Conservation (phyloP, 2,888 invertebrate genomes). For the Xanthorhoe designata region DNA sequence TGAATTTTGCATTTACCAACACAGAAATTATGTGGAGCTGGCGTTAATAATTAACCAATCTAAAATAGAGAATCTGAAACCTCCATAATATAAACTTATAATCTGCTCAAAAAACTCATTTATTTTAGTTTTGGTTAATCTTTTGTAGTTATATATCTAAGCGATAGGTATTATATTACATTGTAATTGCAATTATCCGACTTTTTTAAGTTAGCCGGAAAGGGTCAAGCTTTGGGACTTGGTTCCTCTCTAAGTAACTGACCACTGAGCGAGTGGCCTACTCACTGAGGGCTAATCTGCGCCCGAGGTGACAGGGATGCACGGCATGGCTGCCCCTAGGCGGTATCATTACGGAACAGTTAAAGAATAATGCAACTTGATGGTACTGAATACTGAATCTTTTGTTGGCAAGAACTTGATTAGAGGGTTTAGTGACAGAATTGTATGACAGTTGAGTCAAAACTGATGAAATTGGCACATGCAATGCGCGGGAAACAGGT, state of each 20-base stretch:
- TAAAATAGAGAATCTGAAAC: no score
- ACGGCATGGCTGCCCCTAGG: slow-evolving; percentile 58
- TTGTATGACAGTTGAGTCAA: not conserved
- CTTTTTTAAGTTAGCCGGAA: not conserved
- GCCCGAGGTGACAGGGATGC: slow-evolving; percentile 51
- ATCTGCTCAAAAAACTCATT: no score
- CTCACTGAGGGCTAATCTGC: slow-evolving; percentile 29
- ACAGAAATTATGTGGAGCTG: no score
- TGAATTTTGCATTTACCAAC: no score
- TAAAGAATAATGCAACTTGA: slow-evolving; percentile 46
- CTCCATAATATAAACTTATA: no score
- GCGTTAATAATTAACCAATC: no score
- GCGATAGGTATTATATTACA: no score
- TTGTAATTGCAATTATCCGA: not conserved
- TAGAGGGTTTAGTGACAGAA: slow-evolving; percentile 30
- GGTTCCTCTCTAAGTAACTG: slow-evolving; percentile 17
- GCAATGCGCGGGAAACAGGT: not conserved
- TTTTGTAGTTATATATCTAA: no score
- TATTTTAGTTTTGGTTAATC: no score
- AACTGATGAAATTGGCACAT: not conserved
- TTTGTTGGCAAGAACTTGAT: slow-evolving; percentile 26
- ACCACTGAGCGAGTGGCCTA: slow-evolving; percentile 23
- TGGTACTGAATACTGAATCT: slow-evolving; percentile 20
- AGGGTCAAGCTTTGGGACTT: not conserved
- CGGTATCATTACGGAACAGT: slow-evolving; percentile 57